phyloP scores from a whole-genome alignment of 2,888 invertebrate genomes.

The Pheosia tremula region DNA sequence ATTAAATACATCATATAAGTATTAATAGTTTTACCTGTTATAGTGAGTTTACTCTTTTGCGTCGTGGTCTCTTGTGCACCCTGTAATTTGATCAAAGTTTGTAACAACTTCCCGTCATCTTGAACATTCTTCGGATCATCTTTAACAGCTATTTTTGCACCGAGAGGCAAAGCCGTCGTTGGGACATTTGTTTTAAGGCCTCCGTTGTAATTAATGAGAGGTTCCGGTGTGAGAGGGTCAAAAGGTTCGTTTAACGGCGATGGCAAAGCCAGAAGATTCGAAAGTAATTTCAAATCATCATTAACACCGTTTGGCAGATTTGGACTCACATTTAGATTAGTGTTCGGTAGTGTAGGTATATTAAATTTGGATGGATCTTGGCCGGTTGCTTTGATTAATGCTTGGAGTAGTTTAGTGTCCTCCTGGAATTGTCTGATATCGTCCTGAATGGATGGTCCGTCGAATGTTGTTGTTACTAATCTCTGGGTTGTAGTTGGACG shows the following conservation, averaged over 20 bases:
- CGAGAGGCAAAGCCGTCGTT: slow-evolving; percentile 60
- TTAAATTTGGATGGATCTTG: slow-evolving; percentile 78
- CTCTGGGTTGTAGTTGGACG: slow-evolving; percentile 51
- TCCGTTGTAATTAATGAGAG: slow-evolving; percentile 41
- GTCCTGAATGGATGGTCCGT: slow-evolving; percentile 68
- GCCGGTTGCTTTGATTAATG: slow-evolving; percentile 75
- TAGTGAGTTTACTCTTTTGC: slow-evolving; percentile 66
- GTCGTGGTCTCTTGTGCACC: slow-evolving; percentile 75
- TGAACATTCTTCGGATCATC: slow-evolving; percentile 68
- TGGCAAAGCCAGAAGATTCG: slow-evolving; percentile 68
- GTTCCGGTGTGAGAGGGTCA: slow-evolving; percentile 62
- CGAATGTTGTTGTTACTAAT: slow-evolving; percentile 54
- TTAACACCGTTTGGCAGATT: slow-evolving; percentile 46
- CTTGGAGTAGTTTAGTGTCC: slow-evolving; percentile 77
- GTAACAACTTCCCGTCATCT: slow-evolving; percentile 74
- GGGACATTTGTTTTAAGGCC: slow-evolving; percentile 47
- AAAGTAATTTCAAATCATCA: slow-evolving; percentile 64
- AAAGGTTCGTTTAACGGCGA: slow-evolving; percentile 69
- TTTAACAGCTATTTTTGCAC: slow-evolving; percentile 71
- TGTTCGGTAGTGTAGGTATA: slow-evolving; percentile 66
- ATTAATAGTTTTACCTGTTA: slow-evolving; percentile 62
- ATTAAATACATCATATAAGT: neutral
- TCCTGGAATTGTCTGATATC: slow-evolving; percentile 79
- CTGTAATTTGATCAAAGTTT: slow-evolving; percentile 79
- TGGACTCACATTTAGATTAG: slow-evolving; percentile 65